These are phyloP conservation scores for Haliclona indistincta DNA, from an alignment of 37 sponge, comb jelly and placozoan genomes.

Conservation along the genomic window DNA sequence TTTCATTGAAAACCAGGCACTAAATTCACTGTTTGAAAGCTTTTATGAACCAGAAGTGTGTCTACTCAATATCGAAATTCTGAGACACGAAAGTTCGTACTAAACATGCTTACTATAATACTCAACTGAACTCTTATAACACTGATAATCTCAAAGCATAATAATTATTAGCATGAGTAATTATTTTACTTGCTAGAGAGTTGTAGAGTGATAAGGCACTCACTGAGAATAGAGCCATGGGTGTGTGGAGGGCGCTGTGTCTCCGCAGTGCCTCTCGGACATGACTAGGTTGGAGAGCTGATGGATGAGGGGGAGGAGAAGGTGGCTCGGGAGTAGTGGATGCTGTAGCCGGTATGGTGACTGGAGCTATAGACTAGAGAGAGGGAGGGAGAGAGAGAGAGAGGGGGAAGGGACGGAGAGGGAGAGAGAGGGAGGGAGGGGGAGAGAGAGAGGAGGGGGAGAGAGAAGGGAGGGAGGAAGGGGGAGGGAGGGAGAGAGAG, in stretches of 20 bases:
- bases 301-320: conserved; percentile 1
- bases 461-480: too few species aligned
- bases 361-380: neutral
- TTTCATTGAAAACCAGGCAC: too few species aligned
- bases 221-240: too few species aligned
- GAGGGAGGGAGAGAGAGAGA: neutral
- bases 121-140: neutral
- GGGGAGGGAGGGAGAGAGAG: too few species aligned
- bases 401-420: neutral
- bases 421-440: neutral
- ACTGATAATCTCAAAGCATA: neutral
- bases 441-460: conserved; percentile 7
- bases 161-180: neutral
- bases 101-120: neutral
- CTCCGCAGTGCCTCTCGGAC: conserved; percentile 56
- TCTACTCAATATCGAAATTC: too few species aligned
- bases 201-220: too few species aligned
- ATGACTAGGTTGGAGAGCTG: conserved; percentile 50
- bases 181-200: neutral
- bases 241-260: too few species aligned
- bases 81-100: too few species aligned
- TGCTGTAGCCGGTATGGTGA: too few species aligned
- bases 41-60: too few species aligned
- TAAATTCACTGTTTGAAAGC: too few species aligned
- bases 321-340: neutral